phyloP scores from a whole-genome alignment of 1,140 invertebrate species.

The Zaprionus gabonicus region DNA sequence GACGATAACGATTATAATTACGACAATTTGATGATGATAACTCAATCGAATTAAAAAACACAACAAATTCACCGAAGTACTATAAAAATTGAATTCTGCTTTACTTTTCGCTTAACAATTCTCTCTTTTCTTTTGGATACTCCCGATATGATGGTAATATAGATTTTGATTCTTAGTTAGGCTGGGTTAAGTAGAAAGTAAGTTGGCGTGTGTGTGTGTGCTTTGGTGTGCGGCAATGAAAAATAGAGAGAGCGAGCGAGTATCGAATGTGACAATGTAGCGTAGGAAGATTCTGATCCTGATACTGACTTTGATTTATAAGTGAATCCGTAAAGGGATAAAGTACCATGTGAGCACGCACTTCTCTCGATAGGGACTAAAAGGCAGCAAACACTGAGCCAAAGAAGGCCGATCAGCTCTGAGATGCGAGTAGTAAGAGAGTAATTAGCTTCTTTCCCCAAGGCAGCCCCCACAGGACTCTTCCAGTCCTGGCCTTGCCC shows the following conservation, averaged over 20 bases:
- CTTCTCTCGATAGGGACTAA: neutral
- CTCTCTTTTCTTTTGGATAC: neutral
- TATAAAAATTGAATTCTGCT: slow-evolving; percentile 35
- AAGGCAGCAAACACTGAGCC: slow-evolving; percentile 27
- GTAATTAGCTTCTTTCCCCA: neutral
- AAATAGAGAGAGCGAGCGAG: slow-evolving; percentile 25
- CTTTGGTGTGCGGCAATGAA: slow-evolving; percentile 4
- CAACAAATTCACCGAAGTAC: slow-evolving; percentile 32
- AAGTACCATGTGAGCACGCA: slow-evolving; percentile 33
- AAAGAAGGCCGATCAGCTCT: neutral
- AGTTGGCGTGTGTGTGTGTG: neutral
- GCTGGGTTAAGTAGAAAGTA: neutral
- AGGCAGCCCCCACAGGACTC: too few relatives aligned
- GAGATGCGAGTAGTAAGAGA: neutral
- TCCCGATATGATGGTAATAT: neutral
- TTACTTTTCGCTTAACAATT: slow-evolving; percentile 1
- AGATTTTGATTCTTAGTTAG: neutral
- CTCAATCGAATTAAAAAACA: slow-evolving; percentile 24
- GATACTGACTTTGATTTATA: slow-evolving; percentile 14
- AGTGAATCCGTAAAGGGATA: slow-evolving; percentile 28
- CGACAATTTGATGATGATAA: slow-evolving; percentile 8
- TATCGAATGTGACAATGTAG: slow-evolving; percentile 28
- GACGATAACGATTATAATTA: slow-evolving; percentile 21
- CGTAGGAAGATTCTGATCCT: slow-evolving; percentile 23
- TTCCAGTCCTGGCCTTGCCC: neutral